phyloP scores from a whole-genome alignment of 2,113 vertebrate genomes.

The Pelusios castaneus region DNA sequence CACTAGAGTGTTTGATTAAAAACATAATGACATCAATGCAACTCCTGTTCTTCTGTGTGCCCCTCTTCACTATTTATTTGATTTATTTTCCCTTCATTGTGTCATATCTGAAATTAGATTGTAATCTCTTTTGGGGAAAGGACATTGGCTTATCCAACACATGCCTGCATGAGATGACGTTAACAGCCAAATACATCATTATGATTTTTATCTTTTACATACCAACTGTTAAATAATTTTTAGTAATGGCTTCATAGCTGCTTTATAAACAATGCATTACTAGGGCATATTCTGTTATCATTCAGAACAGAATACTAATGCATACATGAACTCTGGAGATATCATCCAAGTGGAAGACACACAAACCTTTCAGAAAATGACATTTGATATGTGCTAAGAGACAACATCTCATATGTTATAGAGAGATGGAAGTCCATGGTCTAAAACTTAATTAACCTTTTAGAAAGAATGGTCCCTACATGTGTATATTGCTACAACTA shows the following conservation, averaged over 20 bases:
- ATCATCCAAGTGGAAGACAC: neutral
- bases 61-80: too few species aligned
- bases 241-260: neutral
- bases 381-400: neutral
- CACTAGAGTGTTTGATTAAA: too few species aligned
- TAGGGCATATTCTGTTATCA: neutral
- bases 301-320: neutral
- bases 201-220: neutral
- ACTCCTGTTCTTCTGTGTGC: too few species aligned
- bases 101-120: too few species aligned
- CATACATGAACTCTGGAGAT: neutral
- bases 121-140: too few species aligned
- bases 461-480: neutral
- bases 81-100: too few species aligned
- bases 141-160: too few species aligned
- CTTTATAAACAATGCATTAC: neutral
- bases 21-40: too few species aligned
- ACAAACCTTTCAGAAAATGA: neutral
- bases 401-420: neutral
- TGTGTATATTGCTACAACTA: neutral
- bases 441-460: neutral
- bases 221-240: neutral
- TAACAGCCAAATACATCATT: too few species aligned
- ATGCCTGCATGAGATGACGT: too few species aligned
- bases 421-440: neutral